Evolutionary conservation across 2,888 invertebrate genomes (phyloP).

Genomic region (Cecidostiba fungosa): DNA sequence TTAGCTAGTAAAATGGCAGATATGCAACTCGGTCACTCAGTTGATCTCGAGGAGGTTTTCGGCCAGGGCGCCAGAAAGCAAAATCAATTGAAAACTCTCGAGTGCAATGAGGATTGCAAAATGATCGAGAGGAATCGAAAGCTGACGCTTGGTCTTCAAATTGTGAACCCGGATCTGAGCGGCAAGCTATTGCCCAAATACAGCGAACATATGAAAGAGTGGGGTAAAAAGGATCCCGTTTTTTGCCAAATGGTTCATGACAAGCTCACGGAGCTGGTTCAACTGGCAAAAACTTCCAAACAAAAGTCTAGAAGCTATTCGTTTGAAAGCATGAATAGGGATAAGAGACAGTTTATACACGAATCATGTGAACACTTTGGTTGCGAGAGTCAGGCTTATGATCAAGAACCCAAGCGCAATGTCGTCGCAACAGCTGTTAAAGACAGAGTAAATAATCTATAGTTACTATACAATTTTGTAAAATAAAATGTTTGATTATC

Average conservation of each 20-base stretch:
- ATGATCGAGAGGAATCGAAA: conserved; percentile 93
- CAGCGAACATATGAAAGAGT: conserved; percentile 91
- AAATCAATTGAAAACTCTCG: conserved; percentile 82
- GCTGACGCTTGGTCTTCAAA: conserved; percentile 94
- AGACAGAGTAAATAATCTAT: conserved; percentile 83
- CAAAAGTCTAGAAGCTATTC: conserved; percentile 92
- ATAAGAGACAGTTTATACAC: conserved; percentile 95
- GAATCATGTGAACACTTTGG: conserved; percentile 98
- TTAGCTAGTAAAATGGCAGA: conserved; percentile 91
- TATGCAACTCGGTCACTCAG: conserved; percentile 87
- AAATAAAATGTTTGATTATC: neutral
- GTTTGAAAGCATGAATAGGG: conserved; percentile 96
- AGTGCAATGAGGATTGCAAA: conserved; percentile 96
- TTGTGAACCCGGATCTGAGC: conserved; percentile 93
- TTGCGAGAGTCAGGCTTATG: conserved; percentile 95
- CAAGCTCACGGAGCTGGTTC: conserved; percentile 91
- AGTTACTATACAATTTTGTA: neutral
- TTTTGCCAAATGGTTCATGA: conserved; percentile 93
- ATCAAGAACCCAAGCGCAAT: conserved; percentile 97
- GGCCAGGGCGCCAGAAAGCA: conserved; percentile 81
- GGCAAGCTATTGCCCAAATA: conserved; percentile 92
- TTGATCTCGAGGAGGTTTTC: conserved; percentile 88
- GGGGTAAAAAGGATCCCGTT: conserved; percentile 90
- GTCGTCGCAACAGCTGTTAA: conserved; percentile 94
- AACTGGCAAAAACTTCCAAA: conserved; percentile 92